Conservation (phyloP, 1,140 invertebrate species). For the Aphelenchoides fujianensis region DNA sequence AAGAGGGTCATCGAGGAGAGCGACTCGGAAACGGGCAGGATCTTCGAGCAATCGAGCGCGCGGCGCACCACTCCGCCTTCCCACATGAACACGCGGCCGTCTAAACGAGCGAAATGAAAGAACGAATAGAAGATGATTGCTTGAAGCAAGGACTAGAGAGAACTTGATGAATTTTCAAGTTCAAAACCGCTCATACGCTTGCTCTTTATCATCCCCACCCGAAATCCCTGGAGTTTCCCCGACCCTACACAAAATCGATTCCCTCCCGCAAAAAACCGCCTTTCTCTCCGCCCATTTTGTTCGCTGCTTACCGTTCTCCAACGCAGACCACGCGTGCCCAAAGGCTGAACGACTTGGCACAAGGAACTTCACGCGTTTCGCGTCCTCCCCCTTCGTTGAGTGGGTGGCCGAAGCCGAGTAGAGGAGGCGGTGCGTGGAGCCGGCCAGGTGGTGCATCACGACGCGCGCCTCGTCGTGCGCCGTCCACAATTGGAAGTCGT, state of each 20-base stretch:
- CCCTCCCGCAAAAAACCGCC: too few relatives aligned
- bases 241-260: too few relatives aligned
- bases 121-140: constrained; percentile 19
- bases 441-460: constrained; percentile 38
- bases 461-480: constrained; percentile 38
- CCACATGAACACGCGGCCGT: constrained; percentile 40
- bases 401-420: constrained; percentile 43
- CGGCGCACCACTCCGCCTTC: constrained; percentile 19
- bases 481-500: constrained; percentile 42
- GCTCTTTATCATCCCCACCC: background rate
- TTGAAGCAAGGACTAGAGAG: background rate
- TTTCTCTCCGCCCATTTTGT: too few relatives aligned
- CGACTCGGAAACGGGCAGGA: constrained; percentile 32
- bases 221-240: too few relatives aligned
- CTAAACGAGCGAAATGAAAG: constrained; percentile 20
- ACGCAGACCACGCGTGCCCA: constrained; percentile 31
- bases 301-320: constrained; percentile 33
- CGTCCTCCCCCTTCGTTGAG: constrained; percentile 9
- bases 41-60: constrained; percentile 42
- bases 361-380: constrained; percentile 19
- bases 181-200: background rate
- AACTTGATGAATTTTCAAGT: background rate
- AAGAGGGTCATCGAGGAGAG: constrained; percentile 37
- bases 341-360: constrained; percentile 2
- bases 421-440: constrained; percentile 24